A percentile compares a stretch with the other conserved stretches of the same genome.
Conservation (phyloP, 2,113 vertebrate genomes). For the Elaphurus davidianus region DNA sequence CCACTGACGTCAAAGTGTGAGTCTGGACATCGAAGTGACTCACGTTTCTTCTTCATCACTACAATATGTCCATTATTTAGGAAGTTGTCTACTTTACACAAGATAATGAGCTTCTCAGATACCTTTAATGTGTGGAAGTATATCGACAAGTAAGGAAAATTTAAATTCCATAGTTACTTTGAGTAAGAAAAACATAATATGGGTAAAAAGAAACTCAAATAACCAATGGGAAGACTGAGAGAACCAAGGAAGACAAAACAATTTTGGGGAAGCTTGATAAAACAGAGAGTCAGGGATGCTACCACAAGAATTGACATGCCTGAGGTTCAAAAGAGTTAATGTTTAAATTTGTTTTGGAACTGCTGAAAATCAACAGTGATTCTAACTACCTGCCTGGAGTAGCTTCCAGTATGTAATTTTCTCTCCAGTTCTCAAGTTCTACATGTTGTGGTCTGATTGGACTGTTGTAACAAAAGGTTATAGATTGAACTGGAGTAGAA, state of each 20-base stretch:
- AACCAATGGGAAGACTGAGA: not conserved
- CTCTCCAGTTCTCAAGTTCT: not conserved
- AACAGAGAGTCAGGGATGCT: no score
- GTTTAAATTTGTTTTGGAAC: not conserved
- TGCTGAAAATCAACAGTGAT: not conserved
- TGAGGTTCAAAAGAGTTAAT: not conserved
- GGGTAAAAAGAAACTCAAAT: not conserved
- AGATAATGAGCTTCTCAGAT: not conserved
- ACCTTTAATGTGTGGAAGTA: not conserved
- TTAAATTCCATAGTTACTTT: not conserved
- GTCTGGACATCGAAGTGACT: not conserved
- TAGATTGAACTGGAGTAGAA: not conserved
- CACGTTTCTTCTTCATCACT: not conserved
- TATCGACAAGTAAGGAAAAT: not conserved
- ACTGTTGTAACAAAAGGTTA: not conserved
- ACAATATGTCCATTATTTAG: not conserved
- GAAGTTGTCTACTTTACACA: not conserved
- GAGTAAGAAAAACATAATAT: not conserved
- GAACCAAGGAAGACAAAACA: not conserved
- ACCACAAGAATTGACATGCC: not conserved
- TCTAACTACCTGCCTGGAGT: not conserved
- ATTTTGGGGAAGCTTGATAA: not conserved
- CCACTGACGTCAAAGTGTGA: not conserved
- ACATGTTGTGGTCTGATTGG: not conserved
- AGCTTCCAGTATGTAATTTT: not conserved